Base-by-base conservation (phyloP, 2,888 invertebrate genomes). In the Coenonympha glycerion region DNA sequence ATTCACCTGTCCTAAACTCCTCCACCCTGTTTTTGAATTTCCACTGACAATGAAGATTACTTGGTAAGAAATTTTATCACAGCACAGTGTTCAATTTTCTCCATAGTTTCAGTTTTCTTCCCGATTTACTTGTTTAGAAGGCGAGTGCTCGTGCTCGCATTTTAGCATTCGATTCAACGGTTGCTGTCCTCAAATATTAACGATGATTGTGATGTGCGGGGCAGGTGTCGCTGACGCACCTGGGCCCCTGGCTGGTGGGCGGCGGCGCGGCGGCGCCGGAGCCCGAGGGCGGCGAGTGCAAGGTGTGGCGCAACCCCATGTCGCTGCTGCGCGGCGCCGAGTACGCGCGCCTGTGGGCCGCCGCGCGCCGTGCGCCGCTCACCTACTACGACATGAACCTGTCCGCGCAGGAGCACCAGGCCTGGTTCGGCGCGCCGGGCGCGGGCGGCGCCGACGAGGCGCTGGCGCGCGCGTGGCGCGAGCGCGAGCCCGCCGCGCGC, bases 341-440 rank as follows among this genome's bases (percentile, higher is more conserved):
- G 76, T 99, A 99, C 83, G 95, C 95, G 64, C 89, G 98, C n/a
- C 96, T 97, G 76, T 95, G 94, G 76, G 93, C 93, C 91, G 92
- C 93, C 0, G 95, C 95, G 1, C 93, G 93, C 62, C 95, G 96
- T 69, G 97, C 99, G 63, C 98, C 99, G 0, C 89, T 99, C 34
- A 99, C 99, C 0, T 99, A 97, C 82, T 98, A 99, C 79, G 99
- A 99, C 73, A 98, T 99, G 98, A 99, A 99, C 81, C 88, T 99
- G 36, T 97, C 98, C 0, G 98, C 99, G 44, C 98, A 99, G 86
- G 99, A 99, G 84, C 99, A 99, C 81, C 64, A 66, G 57, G 79
- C 81, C 13, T 78, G 78, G 77, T 80, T 81, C 60, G 73, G 52
- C 21, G 54, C 60, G 62, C 67, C 65, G 62, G 68, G 66, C 61